Evolutionary conservation across 2,888 invertebrate genomes (phyloP).

Genomic region (Eristalinus aeneus): DNA sequence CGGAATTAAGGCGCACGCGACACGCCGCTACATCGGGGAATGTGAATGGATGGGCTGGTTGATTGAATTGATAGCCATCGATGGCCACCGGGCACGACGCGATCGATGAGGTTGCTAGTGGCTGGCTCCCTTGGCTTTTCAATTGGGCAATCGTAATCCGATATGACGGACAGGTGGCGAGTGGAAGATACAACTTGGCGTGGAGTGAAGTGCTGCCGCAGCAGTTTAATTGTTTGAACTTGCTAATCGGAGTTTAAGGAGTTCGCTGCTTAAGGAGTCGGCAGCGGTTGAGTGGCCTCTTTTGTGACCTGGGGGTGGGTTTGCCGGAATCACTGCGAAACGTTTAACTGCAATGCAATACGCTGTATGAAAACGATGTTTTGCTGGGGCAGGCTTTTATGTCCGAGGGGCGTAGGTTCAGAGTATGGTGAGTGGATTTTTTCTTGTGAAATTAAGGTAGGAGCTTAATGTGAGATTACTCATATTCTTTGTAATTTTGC

Average conservation of each 20-base stretch:
- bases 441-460: too few relatives aligned
- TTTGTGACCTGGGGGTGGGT: slow-evolving; percentile 2
- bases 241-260: slow-evolving; percentile 45
- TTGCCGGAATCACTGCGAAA: slow-evolving; percentile 52
- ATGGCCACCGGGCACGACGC: slow-evolving; percentile 16
- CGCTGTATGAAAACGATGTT: not conserved
- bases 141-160: slow-evolving; percentile 65
- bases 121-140: slow-evolving; percentile 43
- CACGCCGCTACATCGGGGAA: slow-evolving; percentile 4
- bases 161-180: slow-evolving; percentile 57
- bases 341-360: slow-evolving; percentile 11
- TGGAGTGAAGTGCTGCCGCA: slow-evolving; percentile 1
- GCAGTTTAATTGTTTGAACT: slow-evolving; percentile 65
- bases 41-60: slow-evolving; percentile 9
- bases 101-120: slow-evolving; percentile 60
- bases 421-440: too few relatives aligned
- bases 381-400: not conserved
- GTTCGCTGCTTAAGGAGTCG: not conserved
- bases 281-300: not conserved
- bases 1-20: slow-evolving; percentile 51
- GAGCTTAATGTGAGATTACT: too few relatives aligned
- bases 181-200: not conserved
- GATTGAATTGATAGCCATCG: slow-evolving; percentile 69
- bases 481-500: not conserved
- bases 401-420: too few relatives aligned